These are phyloP conservation scores for Tor tambroides DNA, from an alignment of 2,113 vertebrate genomes.

Conservation along the genomic window DNA sequence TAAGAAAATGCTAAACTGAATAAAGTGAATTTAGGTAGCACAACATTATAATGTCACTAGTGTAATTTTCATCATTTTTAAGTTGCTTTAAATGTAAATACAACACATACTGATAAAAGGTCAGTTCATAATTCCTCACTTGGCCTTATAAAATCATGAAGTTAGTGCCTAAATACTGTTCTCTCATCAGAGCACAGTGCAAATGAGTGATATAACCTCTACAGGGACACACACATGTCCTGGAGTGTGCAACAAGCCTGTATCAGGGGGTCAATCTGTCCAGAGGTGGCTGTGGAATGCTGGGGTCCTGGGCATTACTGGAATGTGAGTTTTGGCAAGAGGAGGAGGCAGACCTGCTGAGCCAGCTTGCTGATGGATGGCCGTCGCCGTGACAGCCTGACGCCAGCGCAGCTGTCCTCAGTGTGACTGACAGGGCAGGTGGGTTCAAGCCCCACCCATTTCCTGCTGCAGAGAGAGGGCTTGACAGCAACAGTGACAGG, in stretches of 20 bases:
- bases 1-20: too few relatives aligned
- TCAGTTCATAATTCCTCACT: not conserved
- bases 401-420: slow-evolving; percentile 80
- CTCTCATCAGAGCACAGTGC: not conserved
- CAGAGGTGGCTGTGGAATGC: slow-evolving; percentile 58
- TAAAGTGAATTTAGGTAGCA: too few relatives aligned
- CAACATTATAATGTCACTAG: too few relatives aligned
- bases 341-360: slow-evolving; percentile 56
- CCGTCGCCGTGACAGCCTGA: slow-evolving; percentile 72
- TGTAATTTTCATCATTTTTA: too few relatives aligned
- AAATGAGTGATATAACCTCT: not conserved
- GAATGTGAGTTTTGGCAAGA: slow-evolving; percentile 52
- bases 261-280: slow-evolving; percentile 49
- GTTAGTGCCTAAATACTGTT: not conserved
- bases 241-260: slow-evolving; percentile 15
- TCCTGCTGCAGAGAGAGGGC: slow-evolving; percentile 61
- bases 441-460: slow-evolving; percentile 66
- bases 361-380: slow-evolving; percentile 72
- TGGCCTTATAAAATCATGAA: not conserved
- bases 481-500: slow-evolving; percentile 26
- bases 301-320: slow-evolving; percentile 39
- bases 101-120: not conserved
- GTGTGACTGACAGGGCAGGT: slow-evolving; percentile 85
- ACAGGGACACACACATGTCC: slow-evolving; percentile 1
- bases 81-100: not conserved